Evolutionary conservation across 2,113 vertebrate genomes (phyloP).

Genomic region (Callithrix jacchus): DNA sequence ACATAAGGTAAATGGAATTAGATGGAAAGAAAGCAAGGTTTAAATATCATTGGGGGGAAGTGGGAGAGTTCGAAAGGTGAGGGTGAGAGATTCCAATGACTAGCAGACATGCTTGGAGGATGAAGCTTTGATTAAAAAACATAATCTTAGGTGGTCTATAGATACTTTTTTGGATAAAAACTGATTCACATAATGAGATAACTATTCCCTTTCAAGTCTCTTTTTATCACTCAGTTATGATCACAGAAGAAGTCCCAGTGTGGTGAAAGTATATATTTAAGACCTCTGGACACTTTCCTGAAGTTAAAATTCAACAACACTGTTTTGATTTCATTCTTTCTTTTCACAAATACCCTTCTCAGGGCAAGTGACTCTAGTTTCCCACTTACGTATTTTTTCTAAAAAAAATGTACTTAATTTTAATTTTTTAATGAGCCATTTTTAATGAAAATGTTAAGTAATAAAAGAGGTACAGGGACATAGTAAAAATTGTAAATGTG

Average conservation of each 20-base stretch:
- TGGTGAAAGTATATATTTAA: neutral
- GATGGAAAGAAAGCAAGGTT: neutral
- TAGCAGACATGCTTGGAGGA: neutral
- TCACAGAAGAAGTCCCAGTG: neutral
- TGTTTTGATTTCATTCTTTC: neutral
- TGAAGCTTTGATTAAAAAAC: neutral
- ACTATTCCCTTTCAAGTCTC: neutral
- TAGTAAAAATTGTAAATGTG: neutral
- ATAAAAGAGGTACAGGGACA: neutral
- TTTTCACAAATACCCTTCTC: neutral
- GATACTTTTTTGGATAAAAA: neutral
- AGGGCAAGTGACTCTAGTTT: neutral
- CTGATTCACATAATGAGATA: neutral
- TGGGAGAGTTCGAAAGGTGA: neutral
- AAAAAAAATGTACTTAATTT: neutral
- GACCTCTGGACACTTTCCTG: neutral
- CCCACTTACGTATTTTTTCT: neutral
- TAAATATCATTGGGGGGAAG: neutral
- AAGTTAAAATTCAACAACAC: neutral
- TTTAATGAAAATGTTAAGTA: neutral
- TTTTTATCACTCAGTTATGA: neutral
- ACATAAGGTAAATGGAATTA: neutral
- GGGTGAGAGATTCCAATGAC: neutral
- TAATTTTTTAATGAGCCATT: neutral
- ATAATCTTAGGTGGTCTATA: no score